Base-by-base conservation (phyloP, 1,140 invertebrate genomes). In the Zaprionus nigranus region DNA sequence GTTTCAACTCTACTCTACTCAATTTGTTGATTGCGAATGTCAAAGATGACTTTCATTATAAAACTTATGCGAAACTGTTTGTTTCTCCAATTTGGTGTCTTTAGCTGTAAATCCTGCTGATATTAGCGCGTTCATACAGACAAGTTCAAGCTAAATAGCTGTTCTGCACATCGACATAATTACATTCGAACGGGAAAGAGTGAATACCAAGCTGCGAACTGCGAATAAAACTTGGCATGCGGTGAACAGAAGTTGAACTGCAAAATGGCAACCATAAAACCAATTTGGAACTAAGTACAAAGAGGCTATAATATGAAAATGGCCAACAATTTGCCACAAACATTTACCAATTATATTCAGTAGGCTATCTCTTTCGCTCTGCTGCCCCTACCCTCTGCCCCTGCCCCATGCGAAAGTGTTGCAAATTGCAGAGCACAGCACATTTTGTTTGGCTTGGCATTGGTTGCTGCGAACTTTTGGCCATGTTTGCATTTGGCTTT, bases 341-440 rank as follows among this genome's bases (percentile, higher is more conserved):
- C 85, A 85, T 66, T 74, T 76, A 69, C 60, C 82, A 85, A 85
- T 86, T 82, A 83, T 83, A 83, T 83, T 84, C 61, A 68, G 81
- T 65, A 66, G 12, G 24, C 63, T 36, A n/a, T 51, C n/a, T 22
- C 28, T n/a, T 17, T 5, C 13, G 4, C n/a, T 9, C 40, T 9
- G 24, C 40, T 9, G 24, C 46, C 13, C 2, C 34, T 0, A 0
- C n/a, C 12, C 57, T 38, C 3, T 24, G 28, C 4, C 5, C 11
- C 7, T 43, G 26, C n/a, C 13, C 22, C 40, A 62, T 26, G 22
- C n/a, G 17, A 40, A 15, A 70, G 12, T 70, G 30, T 38, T 51
- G 17, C n/a, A 61, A 75, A 69, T 63, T 68, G 72, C 53, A 58
- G 62, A 63, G 49, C 58, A 57, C 53, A 63, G 72, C 53, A 75